Base-by-base conservation (phyloP, 1,140 invertebrate genomes). In the Caenorhabditis briggsae region DNA sequence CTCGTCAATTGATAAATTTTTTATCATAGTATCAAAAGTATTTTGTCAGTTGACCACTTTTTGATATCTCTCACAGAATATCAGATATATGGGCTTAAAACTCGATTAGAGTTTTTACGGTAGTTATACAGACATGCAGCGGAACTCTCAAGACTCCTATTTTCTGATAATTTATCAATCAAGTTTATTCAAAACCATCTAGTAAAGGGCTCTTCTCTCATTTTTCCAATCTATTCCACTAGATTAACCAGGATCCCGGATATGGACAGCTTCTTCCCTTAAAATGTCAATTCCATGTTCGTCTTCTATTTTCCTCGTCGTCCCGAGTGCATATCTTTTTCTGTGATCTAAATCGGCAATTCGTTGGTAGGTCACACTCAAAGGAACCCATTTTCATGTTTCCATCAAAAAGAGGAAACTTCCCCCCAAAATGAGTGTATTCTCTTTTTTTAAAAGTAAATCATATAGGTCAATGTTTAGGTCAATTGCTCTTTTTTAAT, bases 261-360 rank as follows among this genome's bases (percentile, higher is more conserved):
- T 70, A 43, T 46, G 18, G 33, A 2, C 33, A 23, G 11, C 7
- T 61, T 20, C 23, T 46, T 46, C 41, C 41, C 56, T n/a, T 20
- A 2, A 20, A n/a, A 33, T 25, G 11, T 20, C 11, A 5, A 16
- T 46, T 70, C 23, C 33, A 18, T 23, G 8, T 59, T 59, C n/a
- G 20, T 59, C 20, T 59, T 59, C n/a, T 59, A n/a, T 23, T 41
- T 18, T 70, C 46, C 16, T 70, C 14, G 14, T 46, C 18, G 11
- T 70, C 64, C 33, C 12, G 50, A n/a, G 64, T 70, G 64, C 64
- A 70, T 70, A 70, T 70, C 64, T 70, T 43, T 70, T 70, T 70
- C 33, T 70, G 33, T 70, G 33, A 70, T 70, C 64, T 70, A 70
- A 70, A 70, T 46, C 64, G 64, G 64, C 64, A 70, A 18, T 41